Evolutionary conservation across 2,797 vertebrate genomes (phyloP).

Genomic region (Microchirus variegatus): DNA sequence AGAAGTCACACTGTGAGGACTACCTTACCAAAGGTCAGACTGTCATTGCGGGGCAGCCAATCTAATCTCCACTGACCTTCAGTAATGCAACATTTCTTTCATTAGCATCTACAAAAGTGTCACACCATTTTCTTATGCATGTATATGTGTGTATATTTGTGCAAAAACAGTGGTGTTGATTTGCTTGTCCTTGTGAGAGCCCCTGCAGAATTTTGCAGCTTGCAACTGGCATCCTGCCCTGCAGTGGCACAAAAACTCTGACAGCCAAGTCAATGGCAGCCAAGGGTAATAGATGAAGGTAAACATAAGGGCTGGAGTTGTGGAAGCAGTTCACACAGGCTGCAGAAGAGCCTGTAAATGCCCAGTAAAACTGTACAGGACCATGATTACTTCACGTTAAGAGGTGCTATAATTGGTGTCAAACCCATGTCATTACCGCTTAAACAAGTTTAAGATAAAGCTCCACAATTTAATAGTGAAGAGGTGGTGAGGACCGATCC

Average conservation of each 20-base stretch:
- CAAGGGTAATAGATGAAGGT: slow-evolving; percentile 61
- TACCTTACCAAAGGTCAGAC: slow-evolving; percentile 77
- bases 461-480: slow-evolving; percentile 39
- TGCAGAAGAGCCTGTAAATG: slow-evolving; percentile 38
- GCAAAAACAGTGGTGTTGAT: slow-evolving; percentile 20
- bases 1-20: slow-evolving; percentile 52
- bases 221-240: slow-evolving; percentile 52
- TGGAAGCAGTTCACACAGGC: slow-evolving; percentile 37
- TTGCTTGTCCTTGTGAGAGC: slow-evolving; percentile 10
- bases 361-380: slow-evolving; percentile 29
- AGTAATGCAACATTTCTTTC: slow-evolving; percentile 62
- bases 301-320: slow-evolving; percentile 38
- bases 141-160: slow-evolving; percentile 9
- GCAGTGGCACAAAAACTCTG: slow-evolving; percentile 51
- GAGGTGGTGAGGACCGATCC: slow-evolving; percentile 41
- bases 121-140: slow-evolving; percentile 29
- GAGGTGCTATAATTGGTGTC: slow-evolving; percentile 62
- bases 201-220: slow-evolving; percentile 33
- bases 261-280: slow-evolving; percentile 49
- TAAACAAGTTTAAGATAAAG: slow-evolving; percentile 56
- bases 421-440: slow-evolving; percentile 51
- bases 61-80: slow-evolving; percentile 74
- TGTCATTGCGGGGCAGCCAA: slow-evolving; percentile 59
- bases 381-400: slow-evolving; percentile 33
- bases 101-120: slow-evolving; percentile 49